Base-by-base conservation (phyloP, 37 sponge, comb jelly and placozoan genomes). In the Halisarca cf. caerulea region DNA sequence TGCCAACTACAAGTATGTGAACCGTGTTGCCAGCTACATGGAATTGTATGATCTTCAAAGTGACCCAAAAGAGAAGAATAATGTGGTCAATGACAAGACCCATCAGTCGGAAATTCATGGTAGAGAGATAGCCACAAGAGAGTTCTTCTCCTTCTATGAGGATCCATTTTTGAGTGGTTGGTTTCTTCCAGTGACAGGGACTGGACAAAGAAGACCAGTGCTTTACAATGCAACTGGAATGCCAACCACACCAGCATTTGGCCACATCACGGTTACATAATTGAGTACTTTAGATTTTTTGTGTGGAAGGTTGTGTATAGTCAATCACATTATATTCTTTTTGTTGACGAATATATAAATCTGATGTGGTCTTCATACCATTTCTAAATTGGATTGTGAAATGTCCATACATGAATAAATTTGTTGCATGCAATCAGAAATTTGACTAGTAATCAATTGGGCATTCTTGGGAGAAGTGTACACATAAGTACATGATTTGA, bases 161-260 rank as follows among this genome's bases (percentile, higher is more conserved):
- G 90, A 92, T 58, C 92, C 92, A 25, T 88, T 82, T 25, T 43
- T 89, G 30, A 92, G 90, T 85, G 92, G 92, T 11, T 92, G 92
- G 92, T 41, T 69, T 51, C 27, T 60, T 24, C 89, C 89, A 0
- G 89, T 92, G 41, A 89, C 90, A 51, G 90, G 92, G 20, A 39
- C 30, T 33, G 92, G 92, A 21, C 92, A 92, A 81, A 25, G 23
- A 34, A 41, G 82, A 24, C 79, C 92, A 0, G 32, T 92, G 2
- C 41, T 91, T 45, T 92, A 89, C 60, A 92, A 92, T 44, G 32
- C 36, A 14, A 78, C 79, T 39, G 92, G 92, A 36, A 71, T 66
- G 83, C 82, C 89, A 25, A 88, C 83, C 36, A 85, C 69, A 14
- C 89, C 92, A 51, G 81, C 89, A 11, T 92, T 92, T 64, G 51